Percentiles rank a stretch among this genome's conserved stretches.
These are phyloP conservation scores for Heliconius hermathena DNA, from an alignment of 1,140 invertebrate genomes.

Conservation along the genomic window DNA sequence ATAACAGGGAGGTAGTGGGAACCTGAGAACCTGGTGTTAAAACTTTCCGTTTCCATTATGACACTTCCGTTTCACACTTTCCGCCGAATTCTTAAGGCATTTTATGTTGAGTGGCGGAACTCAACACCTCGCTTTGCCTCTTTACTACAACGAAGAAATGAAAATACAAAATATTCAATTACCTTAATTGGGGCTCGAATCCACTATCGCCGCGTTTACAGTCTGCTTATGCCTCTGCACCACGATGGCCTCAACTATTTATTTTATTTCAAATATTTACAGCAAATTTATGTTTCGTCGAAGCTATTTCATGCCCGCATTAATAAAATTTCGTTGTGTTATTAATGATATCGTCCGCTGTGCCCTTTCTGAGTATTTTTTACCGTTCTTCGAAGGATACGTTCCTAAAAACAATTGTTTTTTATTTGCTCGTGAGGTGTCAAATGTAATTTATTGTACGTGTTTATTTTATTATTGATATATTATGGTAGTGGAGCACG, in stretches of 20 bases:
- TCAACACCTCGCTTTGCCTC: background rate
- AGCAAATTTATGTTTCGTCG: constrained; percentile 9
- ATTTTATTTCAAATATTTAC: constrained; percentile 23
- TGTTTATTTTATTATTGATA: constrained; percentile 1
- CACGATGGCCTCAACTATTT: background rate
- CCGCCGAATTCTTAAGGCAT: too few relatives aligned
- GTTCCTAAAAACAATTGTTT: constrained; percentile 37
- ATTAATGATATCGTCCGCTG: constrained; percentile 52
- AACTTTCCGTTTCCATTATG: background rate
- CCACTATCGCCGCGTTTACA: background rate
- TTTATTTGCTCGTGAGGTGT: constrained; percentile 34
- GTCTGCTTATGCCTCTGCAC: background rate
- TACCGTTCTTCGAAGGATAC: constrained; percentile 40
- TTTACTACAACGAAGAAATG: background rate
- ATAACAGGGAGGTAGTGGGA: background rate
- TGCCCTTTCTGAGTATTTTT: constrained; percentile 51
- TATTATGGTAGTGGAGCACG: background rate
- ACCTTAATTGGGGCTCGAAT: background rate
- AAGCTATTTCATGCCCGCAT: constrained; percentile 43
- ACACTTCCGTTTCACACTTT: too few relatives aligned
- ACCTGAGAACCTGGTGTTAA: background rate
- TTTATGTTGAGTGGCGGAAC: background rate
- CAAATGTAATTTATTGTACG: constrained; percentile 37
- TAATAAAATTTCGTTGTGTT: constrained; percentile 57
- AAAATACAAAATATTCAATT: background rate